Percentiles rank a stretch among this genome's conserved stretches.
Conservation (phyloP, 2,797 vertebrate genomes). For the Buceros bicornis region DNA sequence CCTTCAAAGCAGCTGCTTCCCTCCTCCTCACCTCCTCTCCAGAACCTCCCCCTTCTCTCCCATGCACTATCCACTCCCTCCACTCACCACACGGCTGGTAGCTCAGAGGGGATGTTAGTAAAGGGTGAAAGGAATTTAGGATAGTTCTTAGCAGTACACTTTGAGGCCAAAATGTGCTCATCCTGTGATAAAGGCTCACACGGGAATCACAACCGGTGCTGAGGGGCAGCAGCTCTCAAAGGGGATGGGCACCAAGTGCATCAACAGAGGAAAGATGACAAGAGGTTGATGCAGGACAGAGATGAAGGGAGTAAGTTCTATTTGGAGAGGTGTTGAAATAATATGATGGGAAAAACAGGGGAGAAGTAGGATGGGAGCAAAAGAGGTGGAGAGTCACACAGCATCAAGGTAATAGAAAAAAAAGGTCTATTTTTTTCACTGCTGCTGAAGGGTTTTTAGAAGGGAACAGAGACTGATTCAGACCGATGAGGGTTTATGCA, state of each 20-base stretch:
- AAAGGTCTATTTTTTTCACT: background rate
- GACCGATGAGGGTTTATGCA: background rate
- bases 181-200: background rate
- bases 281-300: background rate
- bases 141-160: background rate
- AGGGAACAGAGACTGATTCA: constrained; percentile 3
- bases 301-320: background rate
- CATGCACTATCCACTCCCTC: accelerated
- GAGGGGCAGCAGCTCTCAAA: background rate
- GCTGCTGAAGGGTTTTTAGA: background rate
- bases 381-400: background rate
- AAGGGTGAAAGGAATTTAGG: background rate
- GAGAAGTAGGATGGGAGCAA: background rate
- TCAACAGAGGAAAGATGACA: background rate
- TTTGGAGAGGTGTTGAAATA: background rate
- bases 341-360: accelerated
- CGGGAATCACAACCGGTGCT: background rate
- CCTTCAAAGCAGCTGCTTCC: background rate
- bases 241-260: background rate
- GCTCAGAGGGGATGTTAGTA: background rate
- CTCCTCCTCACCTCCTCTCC: background rate
- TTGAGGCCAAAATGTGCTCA: background rate
- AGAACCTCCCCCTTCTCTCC: background rate
- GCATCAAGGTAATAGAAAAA: background rate
- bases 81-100: accelerated